Evolutionary conservation across 2,888 invertebrate species (phyloP), one percentile per base, ranked within the genome.

Genomic region (Apodemia zela): DNA sequence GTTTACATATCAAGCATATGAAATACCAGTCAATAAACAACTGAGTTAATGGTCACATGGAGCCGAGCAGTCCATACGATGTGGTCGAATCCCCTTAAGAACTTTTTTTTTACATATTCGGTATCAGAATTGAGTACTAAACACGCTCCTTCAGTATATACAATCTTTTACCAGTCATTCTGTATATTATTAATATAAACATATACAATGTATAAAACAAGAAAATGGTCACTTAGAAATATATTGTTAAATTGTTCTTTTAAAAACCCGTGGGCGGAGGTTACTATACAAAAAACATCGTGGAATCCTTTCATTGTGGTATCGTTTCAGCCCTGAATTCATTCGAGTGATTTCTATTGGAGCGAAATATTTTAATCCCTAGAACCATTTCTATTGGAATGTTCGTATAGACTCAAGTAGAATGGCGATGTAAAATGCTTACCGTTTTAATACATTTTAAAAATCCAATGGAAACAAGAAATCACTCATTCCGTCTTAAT

Each of bases 271-370:
- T 61, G 63, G 66, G 64, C 60, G 45, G 63, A 68, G 69, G 70
- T 72, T 75, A 69, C 70, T 72, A 70, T 68, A 69, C 64, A 69
- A 72, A 75, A 75, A 75, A 73, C 73, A 71, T 73, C 69, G 71
- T 78, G 82, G 84, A 85, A 87, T 82, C 81, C 81, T 69, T 78
- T n/a, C n/a, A n/a, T n/a, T n/a, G n/a, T 75, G 71, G 75, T 75
- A 72, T 68, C 77, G 73, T 77, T 74, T 73, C 72, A 71, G 83
- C 80, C 82, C 80, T 80, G 80, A 80, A 78, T 82, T 74, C 76
- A 78, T 82, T 74, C 76, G 75, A 86, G 84, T 83, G 86, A 88
- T 85, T 85, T 77, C 83, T 73, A 75, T 71, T 72, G 71, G 66
- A 77, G 70, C 74, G 68, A 72, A 67, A 73, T 69, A 69, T 71